Evolutionary conservation across 2,113 vertebrate genomes (phyloP).

Genomic region (Petroica traversi): DNA sequence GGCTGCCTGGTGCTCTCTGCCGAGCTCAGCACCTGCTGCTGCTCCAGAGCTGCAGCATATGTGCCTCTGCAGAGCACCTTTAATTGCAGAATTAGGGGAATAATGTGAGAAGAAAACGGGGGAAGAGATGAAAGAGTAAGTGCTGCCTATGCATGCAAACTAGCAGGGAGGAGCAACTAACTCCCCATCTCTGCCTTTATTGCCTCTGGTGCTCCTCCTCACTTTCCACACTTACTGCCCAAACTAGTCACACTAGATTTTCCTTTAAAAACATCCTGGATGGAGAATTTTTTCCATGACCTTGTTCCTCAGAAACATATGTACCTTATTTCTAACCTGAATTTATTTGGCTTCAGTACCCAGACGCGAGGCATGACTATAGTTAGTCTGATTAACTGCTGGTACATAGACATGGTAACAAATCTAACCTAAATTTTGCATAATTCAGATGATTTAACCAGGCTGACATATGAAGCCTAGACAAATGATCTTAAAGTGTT

Average conservation of each 20-base stretch:
- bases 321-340: slow-evolving; percentile 16
- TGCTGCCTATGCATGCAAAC: not conserved
- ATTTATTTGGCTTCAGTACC: not conserved
- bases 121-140: not conserved
- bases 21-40: not conserved
- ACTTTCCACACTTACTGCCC: not conserved
- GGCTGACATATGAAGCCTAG: not conserved
- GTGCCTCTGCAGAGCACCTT: not conserved
- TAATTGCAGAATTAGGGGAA: not conserved
- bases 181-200: not conserved
- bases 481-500: not conserved
- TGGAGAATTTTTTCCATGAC: not conserved
- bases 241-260: not conserved
- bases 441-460: not conserved
- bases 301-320: not conserved
- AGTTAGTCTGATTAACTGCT: slow-evolving; percentile 18
- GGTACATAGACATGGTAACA: not conserved
- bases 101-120: not conserved
- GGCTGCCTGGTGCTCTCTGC: accelerated
- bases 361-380: not conserved
- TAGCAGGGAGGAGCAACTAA: not conserved
- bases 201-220: not conserved
- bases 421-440: not conserved
- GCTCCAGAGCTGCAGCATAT: not conserved
- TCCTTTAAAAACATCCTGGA: slow-evolving; percentile 10